Conservation (phyloP, 2,113 vertebrate genomes). For the Isichthys henryi region DNA sequence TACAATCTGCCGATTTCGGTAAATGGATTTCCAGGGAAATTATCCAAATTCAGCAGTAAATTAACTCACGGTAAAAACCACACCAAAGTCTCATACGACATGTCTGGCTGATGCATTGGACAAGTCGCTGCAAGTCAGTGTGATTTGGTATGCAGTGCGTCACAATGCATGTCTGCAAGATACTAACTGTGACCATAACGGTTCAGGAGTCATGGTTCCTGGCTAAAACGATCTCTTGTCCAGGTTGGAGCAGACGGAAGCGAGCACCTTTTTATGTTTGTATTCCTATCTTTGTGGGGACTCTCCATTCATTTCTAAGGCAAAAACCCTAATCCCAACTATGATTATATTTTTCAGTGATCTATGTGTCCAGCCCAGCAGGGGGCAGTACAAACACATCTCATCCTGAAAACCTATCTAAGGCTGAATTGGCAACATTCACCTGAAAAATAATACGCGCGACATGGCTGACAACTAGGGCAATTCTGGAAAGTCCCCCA, state of each 20-base stretch:
- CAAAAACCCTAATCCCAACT: neutral
- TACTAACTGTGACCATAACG: neutral
- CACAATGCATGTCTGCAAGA: neutral
- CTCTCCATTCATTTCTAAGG: neutral
- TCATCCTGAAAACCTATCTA: neutral
- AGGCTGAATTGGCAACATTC: neutral
- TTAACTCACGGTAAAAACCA: neutral
- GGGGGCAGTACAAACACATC: neutral
- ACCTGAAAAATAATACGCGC: neutral
- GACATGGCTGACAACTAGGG: neutral
- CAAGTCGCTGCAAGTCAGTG: neutral
- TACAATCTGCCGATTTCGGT: neutral
- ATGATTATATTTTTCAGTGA: neutral
- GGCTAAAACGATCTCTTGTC: neutral
- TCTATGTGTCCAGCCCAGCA: neutral
- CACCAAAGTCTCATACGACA: neutral
- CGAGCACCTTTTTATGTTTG: neutral
- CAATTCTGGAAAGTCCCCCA: neutral
- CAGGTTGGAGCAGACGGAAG: no score
- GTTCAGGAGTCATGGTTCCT: neutral
- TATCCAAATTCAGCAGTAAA: neutral
- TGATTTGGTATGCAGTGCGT: neutral
- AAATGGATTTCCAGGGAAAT: slow-evolving; percentile 13
- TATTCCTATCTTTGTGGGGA: neutral
- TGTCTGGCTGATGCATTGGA: neutral